Percentiles rank a stretch among this genome's conserved stretches.
Conservation (phyloP, 2,113 vertebrate species). For the Noctilio leporinus region DNA sequence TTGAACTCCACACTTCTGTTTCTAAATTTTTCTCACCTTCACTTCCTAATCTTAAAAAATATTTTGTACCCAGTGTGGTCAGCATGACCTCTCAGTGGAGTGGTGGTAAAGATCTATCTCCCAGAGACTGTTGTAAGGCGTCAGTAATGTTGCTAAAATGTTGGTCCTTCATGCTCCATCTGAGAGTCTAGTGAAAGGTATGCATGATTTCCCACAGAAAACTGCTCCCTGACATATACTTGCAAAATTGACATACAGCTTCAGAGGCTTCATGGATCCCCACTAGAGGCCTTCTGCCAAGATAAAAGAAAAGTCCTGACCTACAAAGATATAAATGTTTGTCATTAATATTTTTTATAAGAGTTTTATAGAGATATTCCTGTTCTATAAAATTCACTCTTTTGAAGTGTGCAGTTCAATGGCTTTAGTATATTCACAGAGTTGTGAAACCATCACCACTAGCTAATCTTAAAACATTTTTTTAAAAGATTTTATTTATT, state of each 20-base stretch:
- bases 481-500: no score
- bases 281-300: background rate
- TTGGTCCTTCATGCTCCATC: background rate
- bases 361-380: background rate
- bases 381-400: background rate
- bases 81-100: background rate
- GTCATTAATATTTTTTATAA: background rate
- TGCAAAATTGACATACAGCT: background rate
- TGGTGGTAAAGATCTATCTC: background rate
- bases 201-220: background rate
- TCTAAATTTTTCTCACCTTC: slow-evolving; percentile 26
- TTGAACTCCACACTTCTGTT: background rate
- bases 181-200: background rate
- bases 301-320: background rate
- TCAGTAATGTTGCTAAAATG: background rate
- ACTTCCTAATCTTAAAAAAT: background rate
- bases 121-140: background rate
- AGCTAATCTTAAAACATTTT: background rate
- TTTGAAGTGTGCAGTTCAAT: background rate
- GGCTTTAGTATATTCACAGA: background rate
- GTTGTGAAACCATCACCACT: background rate
- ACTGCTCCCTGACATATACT: background rate
- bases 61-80: background rate
- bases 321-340: slow-evolving; percentile 18
- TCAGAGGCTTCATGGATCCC: background rate